Evolutionary conservation across 2,113 vertebrate species (phyloP).

Genomic region (Anolis carolinensis): DNA sequence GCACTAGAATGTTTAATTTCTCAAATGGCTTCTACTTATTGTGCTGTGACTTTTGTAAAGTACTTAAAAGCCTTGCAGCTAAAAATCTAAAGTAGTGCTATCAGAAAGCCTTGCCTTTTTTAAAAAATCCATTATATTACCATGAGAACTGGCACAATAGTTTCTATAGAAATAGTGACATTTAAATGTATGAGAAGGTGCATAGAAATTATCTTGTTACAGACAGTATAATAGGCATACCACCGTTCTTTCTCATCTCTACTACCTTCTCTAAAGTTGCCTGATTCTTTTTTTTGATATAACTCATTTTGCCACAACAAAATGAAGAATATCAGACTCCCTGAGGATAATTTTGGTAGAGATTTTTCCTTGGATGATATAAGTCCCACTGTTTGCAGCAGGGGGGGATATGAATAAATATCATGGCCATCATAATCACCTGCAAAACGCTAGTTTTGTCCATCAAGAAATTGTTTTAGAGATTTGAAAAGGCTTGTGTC

Average conservation of each 20-base stretch:
- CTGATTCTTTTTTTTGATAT: neutral
- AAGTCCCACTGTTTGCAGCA: too few relatives aligned
- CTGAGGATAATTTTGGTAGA: neutral
- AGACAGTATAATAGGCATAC: neutral
- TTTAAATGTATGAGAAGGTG: neutral
- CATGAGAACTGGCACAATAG: conserved; percentile 22
- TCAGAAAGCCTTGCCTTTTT: conserved; percentile 23
- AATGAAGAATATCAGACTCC: neutral
- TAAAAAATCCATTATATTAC: neutral
- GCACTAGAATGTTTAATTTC: conserved; percentile 54
- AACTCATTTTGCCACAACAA: neutral
- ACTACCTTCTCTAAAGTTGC: neutral
- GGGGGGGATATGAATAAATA: too few relatives aligned
- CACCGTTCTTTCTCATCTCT: neutral
- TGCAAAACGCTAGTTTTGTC: neutral
- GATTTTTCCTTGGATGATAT: neutral
- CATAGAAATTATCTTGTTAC: neutral
- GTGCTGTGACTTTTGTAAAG: conserved; percentile 49
- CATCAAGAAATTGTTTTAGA: neutral
- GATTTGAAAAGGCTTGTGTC: neutral
- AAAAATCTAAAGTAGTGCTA: conserved; percentile 33
- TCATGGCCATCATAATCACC: too few relatives aligned
- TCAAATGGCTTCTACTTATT: conserved; percentile 53
- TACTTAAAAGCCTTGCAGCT: conserved; percentile 32
- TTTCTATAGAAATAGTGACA: neutral